A percentile compares a stretch with the other conserved stretches of the same genome.
Conservation (phyloP, 2,888 invertebrate species). For the Drosophila vallismaia region DNA sequence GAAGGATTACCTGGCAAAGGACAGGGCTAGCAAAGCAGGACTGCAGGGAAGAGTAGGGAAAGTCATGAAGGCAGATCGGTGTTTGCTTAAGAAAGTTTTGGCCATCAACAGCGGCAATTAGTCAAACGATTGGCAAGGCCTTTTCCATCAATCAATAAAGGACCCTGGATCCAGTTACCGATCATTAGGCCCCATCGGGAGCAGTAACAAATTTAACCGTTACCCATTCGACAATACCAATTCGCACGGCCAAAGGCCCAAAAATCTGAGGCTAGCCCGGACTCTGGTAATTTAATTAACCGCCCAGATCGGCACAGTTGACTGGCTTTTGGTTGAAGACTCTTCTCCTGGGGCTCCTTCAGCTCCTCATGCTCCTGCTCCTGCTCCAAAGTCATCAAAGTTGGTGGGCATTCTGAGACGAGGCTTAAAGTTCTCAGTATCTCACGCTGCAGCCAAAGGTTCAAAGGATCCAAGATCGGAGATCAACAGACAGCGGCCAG, state of each 20-base stretch:
- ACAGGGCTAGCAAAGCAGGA: too few species aligned
- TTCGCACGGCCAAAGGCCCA: constrained; percentile 69
- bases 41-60: neutral
- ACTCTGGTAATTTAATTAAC: constrained; percentile 74
- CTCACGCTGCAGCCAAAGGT: constrained; percentile 68
- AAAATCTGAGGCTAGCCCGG: constrained; percentile 26
- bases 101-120: constrained; percentile 55
- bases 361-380: neutral
- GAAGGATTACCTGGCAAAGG: constrained; percentile 30
- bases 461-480: constrained; percentile 1
- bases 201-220: constrained; percentile 67
- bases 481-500: constrained; percentile 41
- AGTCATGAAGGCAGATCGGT: constrained; percentile 39
- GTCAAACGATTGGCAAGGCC: constrained; percentile 70
- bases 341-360: neutral
- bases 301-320: constrained; percentile 69
- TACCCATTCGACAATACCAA: constrained; percentile 70
- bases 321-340: constrained; percentile 56
- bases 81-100: constrained; percentile 71
- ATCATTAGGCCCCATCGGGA: constrained; percentile 22
- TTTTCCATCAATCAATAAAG: constrained; percentile 49
- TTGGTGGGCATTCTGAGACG: constrained; percentile 63
- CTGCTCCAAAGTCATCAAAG: constrained; percentile 50
- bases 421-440: constrained; percentile 52
- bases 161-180: constrained; percentile 52